These are phyloP conservation scores for Eueides isabella DNA, from an alignment of 1,140 invertebrate genomes.

Conservation along the genomic window DNA sequence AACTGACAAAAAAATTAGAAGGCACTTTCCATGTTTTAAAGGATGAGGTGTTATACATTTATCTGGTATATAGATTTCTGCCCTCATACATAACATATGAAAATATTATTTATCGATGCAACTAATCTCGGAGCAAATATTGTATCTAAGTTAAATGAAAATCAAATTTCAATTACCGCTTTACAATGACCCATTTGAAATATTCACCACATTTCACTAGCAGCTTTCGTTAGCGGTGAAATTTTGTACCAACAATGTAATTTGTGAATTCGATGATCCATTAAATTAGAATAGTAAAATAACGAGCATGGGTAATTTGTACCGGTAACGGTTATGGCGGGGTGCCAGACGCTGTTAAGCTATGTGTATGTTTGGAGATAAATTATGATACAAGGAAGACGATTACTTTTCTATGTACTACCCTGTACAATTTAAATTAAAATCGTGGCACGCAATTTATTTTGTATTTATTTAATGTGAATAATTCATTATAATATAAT, in stretches of 20 bases:
- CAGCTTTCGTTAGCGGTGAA: slow-evolving; percentile 21
- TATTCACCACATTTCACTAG: slow-evolving; percentile 15
- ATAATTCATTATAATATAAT: too few species aligned
- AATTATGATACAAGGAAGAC: slow-evolving; percentile 31
- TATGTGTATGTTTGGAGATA: slow-evolving; percentile 28
- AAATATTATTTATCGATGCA: neutral
- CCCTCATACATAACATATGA: neutral
- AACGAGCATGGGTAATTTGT: slow-evolving; percentile 42
- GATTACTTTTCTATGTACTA: slow-evolving; percentile 29
- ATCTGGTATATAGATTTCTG: neutral
- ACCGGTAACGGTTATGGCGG: slow-evolving; percentile 39
- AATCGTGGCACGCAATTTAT: neutral
- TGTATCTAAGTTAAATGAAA: slow-evolving; percentile 6
- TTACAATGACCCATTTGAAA: slow-evolving; percentile 2
- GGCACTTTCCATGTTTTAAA: too few species aligned
- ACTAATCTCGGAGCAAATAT: neutral
- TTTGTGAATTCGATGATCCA: slow-evolving; percentile 34
- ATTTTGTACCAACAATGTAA: slow-evolving; percentile 25
- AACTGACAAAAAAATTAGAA: too few species aligned
- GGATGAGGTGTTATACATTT: too few species aligned
- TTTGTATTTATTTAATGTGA: neutral
- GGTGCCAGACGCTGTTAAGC: slow-evolving; percentile 36
- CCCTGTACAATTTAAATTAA: too few species aligned
- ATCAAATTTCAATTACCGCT: slow-evolving; percentile 12
- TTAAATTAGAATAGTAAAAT: slow-evolving; percentile 46